Conservation (phyloP, 2,113 vertebrate species). For the Opisthocomus hoazin region DNA sequence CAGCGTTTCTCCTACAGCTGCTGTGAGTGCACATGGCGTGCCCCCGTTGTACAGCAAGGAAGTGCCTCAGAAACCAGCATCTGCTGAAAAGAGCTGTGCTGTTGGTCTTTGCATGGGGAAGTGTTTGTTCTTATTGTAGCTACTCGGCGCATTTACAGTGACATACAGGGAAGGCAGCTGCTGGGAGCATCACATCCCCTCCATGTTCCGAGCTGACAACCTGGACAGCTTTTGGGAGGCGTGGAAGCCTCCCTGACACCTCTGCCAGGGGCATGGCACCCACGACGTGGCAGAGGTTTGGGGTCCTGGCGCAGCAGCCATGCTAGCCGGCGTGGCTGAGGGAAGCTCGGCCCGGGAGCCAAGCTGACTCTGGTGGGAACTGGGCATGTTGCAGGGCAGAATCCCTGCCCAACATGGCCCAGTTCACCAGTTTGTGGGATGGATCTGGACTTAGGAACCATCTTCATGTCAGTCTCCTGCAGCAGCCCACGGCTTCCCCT, state of each 20-base stretch:
- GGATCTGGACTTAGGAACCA: not conserved
- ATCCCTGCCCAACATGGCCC: not conserved
- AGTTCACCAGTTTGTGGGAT: not conserved
- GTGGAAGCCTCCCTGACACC: not conserved
- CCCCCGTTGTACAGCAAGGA: not conserved
- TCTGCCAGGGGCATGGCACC: not conserved
- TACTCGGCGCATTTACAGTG: not conserved
- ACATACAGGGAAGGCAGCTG: not conserved
- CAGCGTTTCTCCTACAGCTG: not conserved
- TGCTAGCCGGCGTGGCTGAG: not conserved
- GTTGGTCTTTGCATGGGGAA: not conserved
- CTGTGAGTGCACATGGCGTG: not conserved
- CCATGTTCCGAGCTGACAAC: not conserved
- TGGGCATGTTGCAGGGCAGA: fast-evolving
- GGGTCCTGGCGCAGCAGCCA: not conserved
- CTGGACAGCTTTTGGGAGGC: not conserved
- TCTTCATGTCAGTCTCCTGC: not conserved
- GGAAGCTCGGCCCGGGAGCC: not conserved
- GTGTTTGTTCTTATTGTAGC: not conserved
- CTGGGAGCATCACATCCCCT: not conserved
- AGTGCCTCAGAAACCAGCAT: not conserved
- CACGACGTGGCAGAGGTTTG: fast-evolving
- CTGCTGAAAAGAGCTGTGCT: not conserved
- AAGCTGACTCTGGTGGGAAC: not conserved
- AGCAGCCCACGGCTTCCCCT: not conserved